Evolutionary conservation across 2,888 invertebrate genomes (phyloP), one percentile per base, ranked within the genome.

Genomic region (Candidula unifasciata): DNA sequence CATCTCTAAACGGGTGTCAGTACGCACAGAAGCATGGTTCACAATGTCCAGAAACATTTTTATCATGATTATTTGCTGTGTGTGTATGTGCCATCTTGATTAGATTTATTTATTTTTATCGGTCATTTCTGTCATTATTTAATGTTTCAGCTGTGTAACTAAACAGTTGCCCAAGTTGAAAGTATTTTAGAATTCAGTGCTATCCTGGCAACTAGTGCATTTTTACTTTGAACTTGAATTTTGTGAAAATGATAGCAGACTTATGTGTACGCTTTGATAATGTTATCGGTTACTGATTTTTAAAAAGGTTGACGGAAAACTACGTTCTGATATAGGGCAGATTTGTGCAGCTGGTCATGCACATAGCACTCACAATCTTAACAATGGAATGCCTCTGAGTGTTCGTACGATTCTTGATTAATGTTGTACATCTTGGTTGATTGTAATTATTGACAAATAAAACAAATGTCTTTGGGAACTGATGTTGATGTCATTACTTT

Each of bases 291-390:
- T 16, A n/a, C n/a, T 68, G 68, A 6, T 60, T 35, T 71, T 71
- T 71, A 37, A 35, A 35, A 16, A 52, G 8, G 52, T 74, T 74
- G 52, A 21, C 16, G 54, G 27, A 52, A 3, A 74, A 74, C 30
- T 54, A 74, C 30, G 30, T 52, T 44, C n/a, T n/a, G 8, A 73
- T 73, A 73, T 74, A 74, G 74, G 74, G 74, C 54, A 27, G 18
- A 54, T n/a, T 44, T 54, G 74, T 74, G 74, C 74, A 54, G 74
- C 74, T 10, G 74, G 74, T 24, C 52, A 54, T 54, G 74, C 74
- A 74, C 74, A 30, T 18, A 54, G 27, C 54, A 54, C 74, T 54
- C 54, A 74, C 27, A 54, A 44, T 44, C 30, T 52, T 52, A 21
- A 30, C 30, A 5, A 5, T 54, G 30, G 30, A 74, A 74, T 54